Conservation (phyloP, 2,888 invertebrate genomes). For the Athalia cordata region DNA sequence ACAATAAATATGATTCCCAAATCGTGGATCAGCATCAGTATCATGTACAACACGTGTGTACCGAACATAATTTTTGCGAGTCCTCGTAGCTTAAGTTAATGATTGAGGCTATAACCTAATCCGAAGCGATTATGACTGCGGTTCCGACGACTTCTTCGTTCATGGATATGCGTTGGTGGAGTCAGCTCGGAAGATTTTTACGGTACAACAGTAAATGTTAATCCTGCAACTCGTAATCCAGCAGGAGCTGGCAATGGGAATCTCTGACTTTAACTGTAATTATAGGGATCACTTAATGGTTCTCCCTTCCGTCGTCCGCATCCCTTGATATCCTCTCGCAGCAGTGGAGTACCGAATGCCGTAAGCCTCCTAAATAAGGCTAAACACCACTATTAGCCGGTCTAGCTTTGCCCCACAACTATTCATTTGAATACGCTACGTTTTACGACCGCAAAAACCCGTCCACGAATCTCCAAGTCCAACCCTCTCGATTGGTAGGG, state of each 20-base stretch:
- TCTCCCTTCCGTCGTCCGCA: constrained; percentile 53
- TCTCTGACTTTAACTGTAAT: constrained; percentile 65
- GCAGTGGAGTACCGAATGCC: constrained; percentile 43
- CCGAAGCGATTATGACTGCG: constrained; percentile 20
- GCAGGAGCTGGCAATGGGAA: constrained; percentile 57
- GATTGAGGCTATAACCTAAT: constrained; percentile 21
- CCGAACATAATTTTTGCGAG: neutral
- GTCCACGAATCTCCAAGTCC: constrained; percentile 35
- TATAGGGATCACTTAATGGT: constrained; percentile 68
- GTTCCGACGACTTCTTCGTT: constrained; percentile 21
- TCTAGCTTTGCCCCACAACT: constrained; percentile 41
- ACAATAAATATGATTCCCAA: too few relatives aligned
- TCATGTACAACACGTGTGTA: neutral
- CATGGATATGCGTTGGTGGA: constrained; percentile 26
- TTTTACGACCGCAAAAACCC: constrained; percentile 46
- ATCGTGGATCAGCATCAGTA: neutral
- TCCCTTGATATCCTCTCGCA: constrained; percentile 36
- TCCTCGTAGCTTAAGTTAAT: constrained; percentile 16
- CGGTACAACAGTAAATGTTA: constrained; percentile 41
- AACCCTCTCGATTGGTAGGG: constrained; percentile 30
- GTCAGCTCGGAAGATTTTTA: constrained; percentile 32
- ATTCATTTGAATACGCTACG: constrained; percentile 46
- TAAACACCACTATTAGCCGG: constrained; percentile 47
- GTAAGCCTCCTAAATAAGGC: constrained; percentile 47
- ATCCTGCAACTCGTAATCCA: constrained; percentile 57